Base-by-base conservation (phyloP, 2,797 vertebrate species). In the Gymnothorax reevesii region DNA sequence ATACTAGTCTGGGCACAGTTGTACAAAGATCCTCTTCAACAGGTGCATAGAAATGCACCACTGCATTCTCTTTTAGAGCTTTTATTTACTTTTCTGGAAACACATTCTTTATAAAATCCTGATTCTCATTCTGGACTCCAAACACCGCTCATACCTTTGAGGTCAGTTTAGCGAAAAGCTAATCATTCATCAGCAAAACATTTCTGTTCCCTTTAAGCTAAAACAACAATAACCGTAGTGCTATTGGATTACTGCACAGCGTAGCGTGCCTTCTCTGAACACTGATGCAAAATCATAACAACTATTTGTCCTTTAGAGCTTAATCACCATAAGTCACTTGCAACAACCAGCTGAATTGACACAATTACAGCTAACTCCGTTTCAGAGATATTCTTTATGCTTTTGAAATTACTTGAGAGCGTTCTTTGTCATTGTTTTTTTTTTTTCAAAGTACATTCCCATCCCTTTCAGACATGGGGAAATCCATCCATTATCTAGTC, bases 171-270 rank as follows among this genome's bases (percentile, higher is more conserved):
- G 49, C 55, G 7, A 80, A 80, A 80, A 55, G 77, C 77, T 55
- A 80, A 80, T 80, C 55, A 80, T 55, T 80, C 77, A 80, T 80
- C 52, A 55, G 49, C 55, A 17, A 80, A 80, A 80, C 77, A 80
- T 80, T 80, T 55, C 77, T 80, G 49, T 80, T 80, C 77, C 52
- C 77, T 80, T 15, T 80, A 49, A 80, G 77, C 77, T 80, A 80
- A 80, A 55, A 54, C 77, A 80, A 80, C 77, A 80, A 80, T 80
- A 80, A 80, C 77, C 20, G 55, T 80, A 33, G 27, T 84, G 52
- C 66, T 42, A 84, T 66, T 84, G 15, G 57, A 84, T 84, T 64
- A 84, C 60, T 62, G 17, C 10, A 60, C 83, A 49, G 27, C 7
- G 49, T 49, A 55, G 27, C 10, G 49, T 80, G 55, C 77, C 83